Evolutionary conservation across 2,797 vertebrate species (phyloP).

Genomic region (Paguma larvata): DNA sequence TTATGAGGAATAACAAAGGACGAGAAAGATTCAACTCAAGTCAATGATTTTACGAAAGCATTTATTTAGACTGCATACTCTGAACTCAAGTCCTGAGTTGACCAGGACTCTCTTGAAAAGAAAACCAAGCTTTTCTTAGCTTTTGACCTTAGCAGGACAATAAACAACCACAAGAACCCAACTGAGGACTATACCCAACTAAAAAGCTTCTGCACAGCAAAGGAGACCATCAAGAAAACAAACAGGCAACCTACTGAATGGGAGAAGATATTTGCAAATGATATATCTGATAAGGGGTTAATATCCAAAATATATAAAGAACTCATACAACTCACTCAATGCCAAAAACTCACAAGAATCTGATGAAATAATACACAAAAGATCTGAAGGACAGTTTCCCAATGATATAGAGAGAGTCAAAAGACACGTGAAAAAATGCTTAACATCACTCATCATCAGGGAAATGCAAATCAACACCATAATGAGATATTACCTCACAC

Average conservation of each 20-base stretch:
- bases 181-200: background rate
- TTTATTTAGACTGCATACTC: background rate
- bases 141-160: conserved; percentile 47
- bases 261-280: background rate
- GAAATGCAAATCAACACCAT: background rate
- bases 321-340: background rate
- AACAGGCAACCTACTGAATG: background rate
- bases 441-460: background rate
- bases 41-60: background rate
- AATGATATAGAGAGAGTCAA: background rate
- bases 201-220: background rate
- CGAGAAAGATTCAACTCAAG: background rate
- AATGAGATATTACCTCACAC: background rate
- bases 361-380: background rate
- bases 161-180: background rate
- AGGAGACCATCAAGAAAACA: background rate
- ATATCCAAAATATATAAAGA: background rate
- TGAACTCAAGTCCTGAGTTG: background rate
- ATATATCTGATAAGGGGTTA: background rate
- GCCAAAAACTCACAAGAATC: background rate
- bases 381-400: background rate
- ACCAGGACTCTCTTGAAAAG: background rate
- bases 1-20: background rate
- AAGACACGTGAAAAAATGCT: background rate
- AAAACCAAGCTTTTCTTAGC: background rate